Evolutionary conservation across 2,888 invertebrate species (phyloP), one percentile per base, ranked within the genome.

Genomic region (Phytoseiulus persimilis): DNA sequence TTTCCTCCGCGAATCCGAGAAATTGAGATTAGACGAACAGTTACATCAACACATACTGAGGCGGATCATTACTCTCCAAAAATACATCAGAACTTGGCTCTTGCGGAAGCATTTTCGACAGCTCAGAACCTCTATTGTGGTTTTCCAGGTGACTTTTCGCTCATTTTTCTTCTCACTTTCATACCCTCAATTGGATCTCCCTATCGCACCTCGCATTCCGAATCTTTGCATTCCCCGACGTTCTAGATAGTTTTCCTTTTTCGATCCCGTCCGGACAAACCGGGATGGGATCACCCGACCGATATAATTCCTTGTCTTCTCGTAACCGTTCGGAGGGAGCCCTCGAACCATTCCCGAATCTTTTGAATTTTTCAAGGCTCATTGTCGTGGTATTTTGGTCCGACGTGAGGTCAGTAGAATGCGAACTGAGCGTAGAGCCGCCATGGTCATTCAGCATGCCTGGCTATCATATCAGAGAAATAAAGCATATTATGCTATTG

Each of bases 41-140:
- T 94, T 98, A 90, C 98, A 98, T 93, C 96, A 97, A 92, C 96
- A 97, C 93, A 97, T 98, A 91, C 96, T 98, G 95, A 95, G 96
- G 90, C 96, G 96, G 92, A 98, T 98, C 92, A 95, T 97, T 91
- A 95, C 95, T 31, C 96, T 98, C 92, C 98, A 98, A 93, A 94
- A 96, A 91, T 97, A 97, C 97, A 90, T 91, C 87, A 90, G 91
- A 32, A 90, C 91, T 5, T 91, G 91, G 91, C 93, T 96, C 84
- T 96, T 96, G 92, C 93, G 97, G 90, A 94, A 96, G 90, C 94
- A 95, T 91, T 98, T 96, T 93, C 93, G 96, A 0, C 94, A 95
- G 90, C 93, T 96, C 90, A 94, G 95, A 91, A 94, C 95, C 90
- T 96, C 96, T 28, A 95, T 95, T 0, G 93, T 96, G 83, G 94